phyloP scores from a whole-genome alignment of 2,797 vertebrate genomes.

The Smutsia gigantea region DNA sequence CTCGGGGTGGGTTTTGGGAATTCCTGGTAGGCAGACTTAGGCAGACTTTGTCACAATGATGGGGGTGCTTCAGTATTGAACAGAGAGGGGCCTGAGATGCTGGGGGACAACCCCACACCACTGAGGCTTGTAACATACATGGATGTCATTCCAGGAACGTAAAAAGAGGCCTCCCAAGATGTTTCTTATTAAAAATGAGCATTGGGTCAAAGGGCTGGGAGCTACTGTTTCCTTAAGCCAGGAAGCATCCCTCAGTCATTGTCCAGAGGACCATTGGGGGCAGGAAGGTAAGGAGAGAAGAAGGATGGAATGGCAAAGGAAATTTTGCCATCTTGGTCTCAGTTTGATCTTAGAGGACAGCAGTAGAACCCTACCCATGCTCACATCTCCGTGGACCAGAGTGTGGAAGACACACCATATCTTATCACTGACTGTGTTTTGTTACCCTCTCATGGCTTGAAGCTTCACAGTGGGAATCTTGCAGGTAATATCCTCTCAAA shows the following conservation, averaged over 20 bases:
- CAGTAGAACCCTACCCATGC: not conserved
- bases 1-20: not conserved
- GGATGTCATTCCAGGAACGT: not conserved
- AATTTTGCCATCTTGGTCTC: not conserved
- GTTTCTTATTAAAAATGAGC: not conserved
- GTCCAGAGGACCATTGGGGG: not conserved
- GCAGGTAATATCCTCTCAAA: not conserved
- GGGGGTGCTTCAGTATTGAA: not conserved
- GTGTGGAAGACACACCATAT: not conserved
- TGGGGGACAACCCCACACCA: not conserved
- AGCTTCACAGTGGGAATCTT: not conserved
- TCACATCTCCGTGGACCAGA: not conserved
- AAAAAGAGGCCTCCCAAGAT: not conserved
- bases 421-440: not conserved
- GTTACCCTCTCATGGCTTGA: not conserved
- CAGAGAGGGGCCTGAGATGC: not conserved
- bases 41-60: not conserved
- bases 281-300: not conserved
- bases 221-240: not conserved
- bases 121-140: not conserved
- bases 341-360: not conserved
- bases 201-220: not conserved
- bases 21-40: not conserved
- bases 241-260: not conserved
- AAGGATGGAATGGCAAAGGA: not conserved